A percentile compares a stretch with the other conserved stretches of the same genome.
Conservation (phyloP, 2,113 vertebrate species). For the Nannobrachium achirus region DNA sequence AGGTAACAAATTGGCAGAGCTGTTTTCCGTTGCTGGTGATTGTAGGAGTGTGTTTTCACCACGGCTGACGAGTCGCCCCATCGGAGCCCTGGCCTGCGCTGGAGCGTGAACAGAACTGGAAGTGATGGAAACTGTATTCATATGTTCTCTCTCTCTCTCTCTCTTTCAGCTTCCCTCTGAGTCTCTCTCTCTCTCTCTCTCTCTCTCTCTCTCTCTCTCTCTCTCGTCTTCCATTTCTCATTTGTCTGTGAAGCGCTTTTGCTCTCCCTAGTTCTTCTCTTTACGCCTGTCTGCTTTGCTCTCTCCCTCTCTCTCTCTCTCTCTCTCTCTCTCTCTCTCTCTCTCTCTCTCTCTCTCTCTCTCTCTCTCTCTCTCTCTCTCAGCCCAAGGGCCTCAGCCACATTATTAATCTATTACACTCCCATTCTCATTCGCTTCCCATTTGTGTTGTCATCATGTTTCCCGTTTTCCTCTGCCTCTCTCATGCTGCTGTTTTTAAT, state of each 20-base stretch:
- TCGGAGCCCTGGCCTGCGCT: constrained; percentile 27
- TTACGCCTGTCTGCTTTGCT: constrained; percentile 6
- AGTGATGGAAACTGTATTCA: constrained; percentile 48
- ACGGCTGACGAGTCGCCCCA: constrained; percentile 23
- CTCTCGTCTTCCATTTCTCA: neutral
- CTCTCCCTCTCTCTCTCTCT: constrained; percentile 15
- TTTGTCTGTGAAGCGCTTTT: neutral
- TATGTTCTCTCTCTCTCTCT: constrained; percentile 11
- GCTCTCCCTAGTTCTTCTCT: constrained; percentile 7
- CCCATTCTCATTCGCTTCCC: constrained; percentile 29
- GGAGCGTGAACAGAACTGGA: constrained; percentile 48
- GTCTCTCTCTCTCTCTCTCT: neutral
- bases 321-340: neutral
- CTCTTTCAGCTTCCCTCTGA: neutral
- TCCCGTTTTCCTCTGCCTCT: constrained; percentile 23
- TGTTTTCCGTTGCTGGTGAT: constrained; percentile 49
- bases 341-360: neutral
- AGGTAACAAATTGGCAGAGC: constrained; percentile 66
- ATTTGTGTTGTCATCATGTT: constrained; percentile 45
- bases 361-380: constrained; percentile 12
- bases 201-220: neutral
- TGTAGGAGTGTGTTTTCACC: constrained; percentile 56
- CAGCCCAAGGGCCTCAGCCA: constrained; percentile 39
- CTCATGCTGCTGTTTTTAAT: constrained; percentile 37
- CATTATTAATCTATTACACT: constrained; percentile 61